Conservation (phyloP, 2,113 vertebrate species). For the Probosciger aterrimus region DNA sequence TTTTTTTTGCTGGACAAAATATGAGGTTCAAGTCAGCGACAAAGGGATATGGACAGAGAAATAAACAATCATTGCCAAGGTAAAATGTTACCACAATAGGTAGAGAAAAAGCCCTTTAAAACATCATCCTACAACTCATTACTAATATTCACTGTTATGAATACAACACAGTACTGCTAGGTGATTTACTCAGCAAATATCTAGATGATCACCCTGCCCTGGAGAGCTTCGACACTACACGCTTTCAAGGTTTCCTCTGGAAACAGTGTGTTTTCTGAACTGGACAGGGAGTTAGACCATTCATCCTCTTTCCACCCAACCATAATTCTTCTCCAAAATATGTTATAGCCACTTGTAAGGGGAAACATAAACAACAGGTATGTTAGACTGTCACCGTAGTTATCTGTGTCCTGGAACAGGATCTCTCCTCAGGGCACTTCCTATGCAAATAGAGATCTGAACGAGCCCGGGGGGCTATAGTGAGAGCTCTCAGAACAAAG, state of each 20-base stretch:
- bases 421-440: conserved; percentile 44
- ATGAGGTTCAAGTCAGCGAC: background rate
- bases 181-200: background rate
- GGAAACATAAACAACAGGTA: conserved; percentile 37
- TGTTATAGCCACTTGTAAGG: background rate
- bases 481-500: conserved; percentile 50
- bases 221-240: background rate
- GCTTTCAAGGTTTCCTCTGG: background rate
- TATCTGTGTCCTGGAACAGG: conserved; percentile 35
- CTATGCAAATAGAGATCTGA: conserved; percentile 34
- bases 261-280: background rate
- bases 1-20: background rate
- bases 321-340: background rate
- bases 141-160: background rate
- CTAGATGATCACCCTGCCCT: background rate
- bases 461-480: background rate
- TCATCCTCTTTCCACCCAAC: background rate
- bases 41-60: background rate
- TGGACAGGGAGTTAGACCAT: background rate
- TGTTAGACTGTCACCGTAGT: background rate
- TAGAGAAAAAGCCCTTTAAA: background rate
- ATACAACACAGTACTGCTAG: background rate
- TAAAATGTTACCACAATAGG: background rate
- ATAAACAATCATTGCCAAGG: background rate
- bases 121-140: background rate